Evolutionary conservation across 2,113 vertebrate species (phyloP).

Genomic region (Poecile atricapillus): DNA sequence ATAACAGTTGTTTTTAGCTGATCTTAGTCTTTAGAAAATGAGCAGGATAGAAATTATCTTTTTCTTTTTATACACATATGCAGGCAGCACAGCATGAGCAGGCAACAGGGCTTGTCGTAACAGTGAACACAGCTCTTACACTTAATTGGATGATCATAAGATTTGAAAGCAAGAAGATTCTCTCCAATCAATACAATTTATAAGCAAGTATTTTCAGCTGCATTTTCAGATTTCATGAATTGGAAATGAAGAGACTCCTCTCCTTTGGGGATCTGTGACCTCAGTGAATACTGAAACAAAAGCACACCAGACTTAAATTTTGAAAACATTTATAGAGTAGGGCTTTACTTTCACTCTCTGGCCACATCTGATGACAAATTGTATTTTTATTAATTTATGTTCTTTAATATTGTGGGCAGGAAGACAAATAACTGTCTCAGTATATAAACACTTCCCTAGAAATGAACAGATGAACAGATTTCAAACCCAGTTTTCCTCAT

Average conservation of each 20-base stretch:
- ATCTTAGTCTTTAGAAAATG: not conserved
- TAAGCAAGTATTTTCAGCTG: not conserved
- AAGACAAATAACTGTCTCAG: not conserved
- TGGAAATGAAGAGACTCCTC: not conserved
- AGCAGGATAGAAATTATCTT: not conserved
- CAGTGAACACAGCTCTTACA: not conserved
- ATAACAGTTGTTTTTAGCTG: not conserved
- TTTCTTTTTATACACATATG: not conserved
- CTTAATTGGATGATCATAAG: not conserved
- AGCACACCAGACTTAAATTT: not conserved
- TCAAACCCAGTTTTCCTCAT: not conserved
- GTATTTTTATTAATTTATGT: not conserved
- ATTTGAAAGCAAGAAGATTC: not conserved
- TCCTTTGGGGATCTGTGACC: not conserved
- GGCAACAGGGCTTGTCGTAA: not conserved
- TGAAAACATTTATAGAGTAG: not conserved
- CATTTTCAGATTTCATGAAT: not conserved
- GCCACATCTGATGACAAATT: not conserved
- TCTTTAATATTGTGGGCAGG: not conserved
- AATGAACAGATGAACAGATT: not conserved
- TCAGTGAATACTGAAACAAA: not conserved
- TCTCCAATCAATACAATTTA: not conserved
- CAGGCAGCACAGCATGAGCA: not conserved
- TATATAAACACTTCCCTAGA: not conserved
- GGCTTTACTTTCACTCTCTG: not conserved